Evolutionary conservation across 2,113 vertebrate species (phyloP), one percentile per base, ranked within the genome.

Genomic region (Nerophis lumbriciformis): DNA sequence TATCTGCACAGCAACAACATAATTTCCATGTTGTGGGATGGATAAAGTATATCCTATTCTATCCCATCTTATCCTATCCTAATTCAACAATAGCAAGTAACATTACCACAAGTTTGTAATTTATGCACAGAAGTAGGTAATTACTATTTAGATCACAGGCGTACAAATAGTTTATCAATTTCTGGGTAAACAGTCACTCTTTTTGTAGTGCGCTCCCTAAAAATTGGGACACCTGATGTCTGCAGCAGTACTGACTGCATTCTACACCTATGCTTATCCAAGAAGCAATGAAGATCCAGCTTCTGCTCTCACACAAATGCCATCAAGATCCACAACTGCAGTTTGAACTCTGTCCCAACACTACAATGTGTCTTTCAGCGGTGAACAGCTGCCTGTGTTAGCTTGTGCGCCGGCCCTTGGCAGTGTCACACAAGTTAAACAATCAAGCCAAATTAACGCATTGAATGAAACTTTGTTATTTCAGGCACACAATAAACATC

Each of bases 281-380:
- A 64, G 77, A 85, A 71, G 71, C 75, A 39, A 4, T 64, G 73
- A 82, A 52, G 80, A 80, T 61, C 14, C 19, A 8, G 71, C 37
- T 67, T 10, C 38, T 45, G 45, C 59, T 66, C 63, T 61, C 72
- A 61, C 61, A 75, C 42, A 57, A 69, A 80, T n/a, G 68, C 68
- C 50, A 68, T 73, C 71, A 58, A 77, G 66, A 73, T 28, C 52
- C 35, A 51, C 52, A 36, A 64, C 52, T 45, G 61, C 75, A 68
- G 80, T 72, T 77, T 36, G 42, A 80, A 73, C 66, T 75, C 59
- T 56, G 71, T 66, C 65, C 61, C 65, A 69, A 65, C 54, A 65
- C 53, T 53, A 79, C 69, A 83, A 57, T 68, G 48, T 69, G 63
- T 79, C 79, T 74, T 84, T 82, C 63, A 83, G 69, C 60, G 73